Conservation (phyloP, 1,140 invertebrate genomes). For the Pissodes strobi region DNA sequence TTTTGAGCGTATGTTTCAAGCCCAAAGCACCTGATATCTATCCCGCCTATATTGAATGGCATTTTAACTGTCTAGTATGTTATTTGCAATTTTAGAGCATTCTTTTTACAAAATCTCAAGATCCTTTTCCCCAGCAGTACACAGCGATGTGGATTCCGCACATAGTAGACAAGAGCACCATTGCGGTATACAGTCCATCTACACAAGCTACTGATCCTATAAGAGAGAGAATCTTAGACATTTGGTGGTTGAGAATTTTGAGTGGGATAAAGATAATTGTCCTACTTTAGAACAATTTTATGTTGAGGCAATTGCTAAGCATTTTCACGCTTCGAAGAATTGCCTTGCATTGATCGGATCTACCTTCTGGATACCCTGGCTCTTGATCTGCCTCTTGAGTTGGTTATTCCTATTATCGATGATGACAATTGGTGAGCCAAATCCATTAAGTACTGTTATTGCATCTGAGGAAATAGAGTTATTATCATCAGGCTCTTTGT, state of each 20-base stretch:
- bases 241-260: conserved; percentile 45
- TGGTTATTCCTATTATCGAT: conserved; percentile 46
- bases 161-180: conserved; percentile 40
- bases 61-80: no score
- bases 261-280: conserved; percentile 40
- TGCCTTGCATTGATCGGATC: conserved; percentile 46
- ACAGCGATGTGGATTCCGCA: conserved; percentile 46
- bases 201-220: conserved; percentile 33
- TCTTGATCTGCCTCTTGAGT: conserved; percentile 40
- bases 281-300: conserved; percentile 43
- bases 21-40: no score
- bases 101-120: no score
- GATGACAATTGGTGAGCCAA: conserved; percentile 52
- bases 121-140: no score
- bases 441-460: conserved; percentile 32
- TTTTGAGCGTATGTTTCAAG: no score
- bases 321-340: conserved; percentile 45
- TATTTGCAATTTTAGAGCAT: no score
- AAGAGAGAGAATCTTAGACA: conserved; percentile 38
- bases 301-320: conserved; percentile 38
- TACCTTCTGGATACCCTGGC: conserved; percentile 45
- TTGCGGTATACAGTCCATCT: conserved; percentile 37
- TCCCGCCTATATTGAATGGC: no score
- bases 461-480: conserved; percentile 51
- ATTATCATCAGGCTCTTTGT: no score